A percentile compares a stretch with the other conserved stretches of the same genome.
phyloP scores from a whole-genome alignment of 1,140 invertebrate species.

The Harlomillsia oculata region DNA sequence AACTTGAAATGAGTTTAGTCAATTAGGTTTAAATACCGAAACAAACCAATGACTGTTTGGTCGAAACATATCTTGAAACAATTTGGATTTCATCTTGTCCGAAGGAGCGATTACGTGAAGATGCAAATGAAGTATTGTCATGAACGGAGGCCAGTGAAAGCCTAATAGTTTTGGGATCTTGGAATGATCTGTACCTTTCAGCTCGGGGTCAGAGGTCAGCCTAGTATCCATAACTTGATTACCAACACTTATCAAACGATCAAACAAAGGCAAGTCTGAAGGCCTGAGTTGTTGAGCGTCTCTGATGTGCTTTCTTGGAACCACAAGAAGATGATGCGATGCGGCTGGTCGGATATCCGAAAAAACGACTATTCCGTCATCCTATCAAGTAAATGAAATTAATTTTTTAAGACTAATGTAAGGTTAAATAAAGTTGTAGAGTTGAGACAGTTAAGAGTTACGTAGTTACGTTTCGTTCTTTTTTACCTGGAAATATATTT shows the following conservation, averaged over 20 bases:
- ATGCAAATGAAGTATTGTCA: conserved; percentile 71
- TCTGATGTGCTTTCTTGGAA: conserved; percentile 64
- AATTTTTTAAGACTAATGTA: too few species aligned
- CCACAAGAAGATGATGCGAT: conserved; percentile 67
- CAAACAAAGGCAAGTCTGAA: conserved; percentile 58
- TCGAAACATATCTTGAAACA: conserved; percentile 59
- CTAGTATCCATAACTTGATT: conserved; percentile 44
- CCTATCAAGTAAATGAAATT: too few species aligned
- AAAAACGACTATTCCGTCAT: conserved; percentile 68
- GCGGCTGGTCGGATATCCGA: conserved; percentile 73
- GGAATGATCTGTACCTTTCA: neutral
- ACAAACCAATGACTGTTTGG: conserved; percentile 74
- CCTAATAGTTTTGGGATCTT: conserved; percentile 46
- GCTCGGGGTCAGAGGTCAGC: too few species aligned
- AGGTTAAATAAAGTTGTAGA: too few species aligned
- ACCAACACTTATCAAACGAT: conserved; percentile 52
- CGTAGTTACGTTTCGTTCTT: too few species aligned
- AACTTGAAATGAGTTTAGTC: too few species aligned
- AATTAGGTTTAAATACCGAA: too few species aligned
- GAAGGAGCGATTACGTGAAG: conserved; percentile 74
- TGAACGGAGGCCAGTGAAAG: conserved; percentile 87
- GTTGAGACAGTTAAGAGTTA: too few species aligned
- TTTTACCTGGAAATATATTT: too few species aligned
- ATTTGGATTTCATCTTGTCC: conserved; percentile 58
- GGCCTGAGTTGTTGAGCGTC: conserved; percentile 57